Evolutionary conservation across 2,113 vertebrate species (phyloP).

Genomic region (Macaca mulatta): DNA sequence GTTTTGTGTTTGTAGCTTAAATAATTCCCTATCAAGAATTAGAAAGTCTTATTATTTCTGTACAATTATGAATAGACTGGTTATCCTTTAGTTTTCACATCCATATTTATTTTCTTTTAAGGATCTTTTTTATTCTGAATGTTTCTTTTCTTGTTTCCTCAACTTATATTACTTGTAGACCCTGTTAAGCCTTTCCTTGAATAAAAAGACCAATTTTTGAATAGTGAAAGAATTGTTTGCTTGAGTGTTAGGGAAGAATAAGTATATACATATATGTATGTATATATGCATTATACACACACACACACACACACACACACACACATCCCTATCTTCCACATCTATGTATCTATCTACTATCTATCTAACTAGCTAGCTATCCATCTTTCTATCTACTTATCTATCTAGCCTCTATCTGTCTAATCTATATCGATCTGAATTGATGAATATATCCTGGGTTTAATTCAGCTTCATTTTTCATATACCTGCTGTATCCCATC

Average conservation of each 20-base stretch:
- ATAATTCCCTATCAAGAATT: not conserved
- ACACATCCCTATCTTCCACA: not conserved
- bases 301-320: not conserved
- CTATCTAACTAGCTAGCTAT: not conserved
- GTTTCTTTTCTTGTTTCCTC: not conserved
- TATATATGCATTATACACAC: not conserved
- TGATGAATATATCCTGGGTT: not conserved
- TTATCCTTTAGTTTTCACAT: not conserved
- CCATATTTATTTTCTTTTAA: not conserved
- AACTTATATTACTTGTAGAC: not conserved
- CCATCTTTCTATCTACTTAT: not conserved
- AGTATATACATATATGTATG: not conserved
- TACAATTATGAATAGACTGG: not conserved
- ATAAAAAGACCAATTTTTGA: not conserved
- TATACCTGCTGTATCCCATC: not conserved
- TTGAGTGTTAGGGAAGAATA: not conserved
- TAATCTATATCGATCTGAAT: not conserved
- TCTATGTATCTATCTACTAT: too few species aligned
- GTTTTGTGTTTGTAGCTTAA: conserved; percentile 32
- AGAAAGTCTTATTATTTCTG: not conserved
- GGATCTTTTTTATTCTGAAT: not conserved
- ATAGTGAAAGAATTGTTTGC: not conserved
- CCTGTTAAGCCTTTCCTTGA: not conserved
- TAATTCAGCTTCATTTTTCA: not conserved
- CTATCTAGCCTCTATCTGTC: not conserved